Conservation (phyloP, 92 coral and sea anemone genomes). For the Hydrozoanthus gracilis region DNA sequence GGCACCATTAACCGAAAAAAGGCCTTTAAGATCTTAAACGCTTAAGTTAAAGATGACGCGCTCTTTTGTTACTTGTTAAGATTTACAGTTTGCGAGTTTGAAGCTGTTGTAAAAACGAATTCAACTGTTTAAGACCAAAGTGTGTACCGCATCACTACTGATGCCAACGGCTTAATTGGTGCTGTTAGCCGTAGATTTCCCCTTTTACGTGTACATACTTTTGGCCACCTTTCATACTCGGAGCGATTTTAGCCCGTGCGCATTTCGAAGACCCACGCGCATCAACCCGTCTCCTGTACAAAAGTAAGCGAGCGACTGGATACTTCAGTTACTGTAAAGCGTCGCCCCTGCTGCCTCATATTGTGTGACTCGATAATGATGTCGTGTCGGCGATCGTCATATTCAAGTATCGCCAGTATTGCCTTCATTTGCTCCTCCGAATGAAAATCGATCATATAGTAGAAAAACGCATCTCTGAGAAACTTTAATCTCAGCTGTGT, state of each 20-base stretch:
- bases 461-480: slow-evolving; percentile 95
- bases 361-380: slow-evolving; percentile 86
- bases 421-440: slow-evolving; percentile 98
- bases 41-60: too few relatives aligned
- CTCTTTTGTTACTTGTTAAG: too few relatives aligned
- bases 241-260: background rate
- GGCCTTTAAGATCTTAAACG: too few relatives aligned
- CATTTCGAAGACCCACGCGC: background rate
- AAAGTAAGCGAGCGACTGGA: slow-evolving; percentile 94
- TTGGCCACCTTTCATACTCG: too few relatives aligned
- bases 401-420: slow-evolving; percentile 90
- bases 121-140: too few relatives aligned
- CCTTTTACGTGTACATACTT: too few relatives aligned
- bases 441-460: slow-evolving; percentile 97
- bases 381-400: slow-evolving; percentile 94
- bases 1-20: too few relatives aligned
- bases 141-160: too few relatives aligned
- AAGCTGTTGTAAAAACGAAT: too few relatives aligned
- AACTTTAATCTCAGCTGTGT: slow-evolving; percentile 89
- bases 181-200: too few relatives aligned
- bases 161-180: too few relatives aligned
- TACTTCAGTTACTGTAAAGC: slow-evolving; percentile 91
- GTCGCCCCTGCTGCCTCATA: slow-evolving; percentile 88
- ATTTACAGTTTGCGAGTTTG: too few relatives aligned
- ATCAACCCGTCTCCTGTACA: slow-evolving; percentile 80